Evolutionary conservation across 2,797 vertebrate genomes (phyloP).

Genomic region (Ficedula albicollis): DNA sequence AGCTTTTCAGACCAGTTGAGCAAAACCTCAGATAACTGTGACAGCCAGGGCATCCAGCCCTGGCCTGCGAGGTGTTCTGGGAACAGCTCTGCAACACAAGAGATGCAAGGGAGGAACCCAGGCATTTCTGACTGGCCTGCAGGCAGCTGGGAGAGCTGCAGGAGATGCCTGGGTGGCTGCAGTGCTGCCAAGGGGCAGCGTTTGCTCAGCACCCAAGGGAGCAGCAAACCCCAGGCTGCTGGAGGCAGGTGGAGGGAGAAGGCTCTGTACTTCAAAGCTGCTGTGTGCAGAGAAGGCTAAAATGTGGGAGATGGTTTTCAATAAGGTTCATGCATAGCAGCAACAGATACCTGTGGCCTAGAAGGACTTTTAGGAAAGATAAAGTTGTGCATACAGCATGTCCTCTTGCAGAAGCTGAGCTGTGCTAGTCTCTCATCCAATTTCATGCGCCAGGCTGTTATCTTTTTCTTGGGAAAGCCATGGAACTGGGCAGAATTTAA

Average conservation of each 20-base stretch:
- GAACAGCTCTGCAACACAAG: not conserved
- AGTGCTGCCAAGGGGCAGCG: not conserved
- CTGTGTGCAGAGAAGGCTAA: not conserved
- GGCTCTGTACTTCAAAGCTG: not conserved
- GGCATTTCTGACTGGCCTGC: not conserved
- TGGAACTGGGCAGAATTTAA: conserved; percentile 29
- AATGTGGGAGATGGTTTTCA: not conserved
- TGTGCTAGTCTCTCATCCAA: not conserved
- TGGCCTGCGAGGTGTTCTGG: not conserved
- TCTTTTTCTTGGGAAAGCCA: conserved; percentile 41
- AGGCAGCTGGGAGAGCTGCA: not conserved
- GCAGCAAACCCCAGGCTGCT: not conserved
- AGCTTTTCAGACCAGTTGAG: not conserved
- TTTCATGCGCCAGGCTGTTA: conserved; percentile 12
- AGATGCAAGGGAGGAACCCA: not conserved
- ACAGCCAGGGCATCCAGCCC: not conserved
- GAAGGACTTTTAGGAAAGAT: not conserved
- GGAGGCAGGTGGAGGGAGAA: not conserved
- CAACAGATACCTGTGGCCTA: not conserved
- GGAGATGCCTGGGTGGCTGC: not conserved
- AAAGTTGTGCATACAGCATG: not conserved
- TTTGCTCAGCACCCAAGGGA: not conserved
- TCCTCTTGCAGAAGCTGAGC: not conserved
- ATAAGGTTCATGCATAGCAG: not conserved
- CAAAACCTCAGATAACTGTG: not conserved